Base-by-base conservation (phyloP, 1,140 invertebrate genomes). In the Belonocnema kinseyi region DNA sequence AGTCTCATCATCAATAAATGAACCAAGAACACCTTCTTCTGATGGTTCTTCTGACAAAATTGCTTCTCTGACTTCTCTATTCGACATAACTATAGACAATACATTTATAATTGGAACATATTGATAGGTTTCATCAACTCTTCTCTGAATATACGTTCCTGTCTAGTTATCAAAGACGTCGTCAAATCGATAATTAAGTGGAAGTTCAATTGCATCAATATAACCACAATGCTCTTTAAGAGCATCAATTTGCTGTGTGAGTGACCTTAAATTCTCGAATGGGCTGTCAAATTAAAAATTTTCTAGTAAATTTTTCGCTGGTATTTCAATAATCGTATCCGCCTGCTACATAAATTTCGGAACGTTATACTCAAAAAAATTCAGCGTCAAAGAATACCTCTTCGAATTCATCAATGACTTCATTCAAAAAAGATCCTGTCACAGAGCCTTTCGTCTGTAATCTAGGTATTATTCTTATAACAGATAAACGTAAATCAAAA, bases 1-100 rank as follows among this genome's bases (percentile, higher is more conserved):
- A 17, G 51, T 11, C n/a, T n/a, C 14, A 12, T 61, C 73, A 58
- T 78, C 77, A 40, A 75, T 16, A 50, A 78, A 74, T 26, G 56
- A 71, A 16, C 8, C 14, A 4, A 70, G 21, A 71, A 51, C 14
- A 7, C 50, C 52, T 6, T 74, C 58, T 26, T 17, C 4, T 13
- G 72, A 71, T 12, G 61, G 33, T 54, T 54, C 8, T 72, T 74
- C 77, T 40, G 21, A 14, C 14, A 51, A n/a, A 54, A 78, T 78
- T 16, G 61, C 50, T 7, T 75, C 53, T 51, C 46, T 26, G 4
- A 78, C 70, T n/a, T 54, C 46, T 54, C 12, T 61, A 58, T 75
- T 78, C 19, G 51, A n/a, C 19, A 74, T 3, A 14, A 78, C 58
- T 61, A 40, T 50, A 66, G 54, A 21, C 13, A 58, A 11, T 12